A percentile compares a stretch with the other conserved stretches of the same genome.
phyloP scores from a whole-genome alignment of 2,888 invertebrate species.

The Anaspis maculata region DNA sequence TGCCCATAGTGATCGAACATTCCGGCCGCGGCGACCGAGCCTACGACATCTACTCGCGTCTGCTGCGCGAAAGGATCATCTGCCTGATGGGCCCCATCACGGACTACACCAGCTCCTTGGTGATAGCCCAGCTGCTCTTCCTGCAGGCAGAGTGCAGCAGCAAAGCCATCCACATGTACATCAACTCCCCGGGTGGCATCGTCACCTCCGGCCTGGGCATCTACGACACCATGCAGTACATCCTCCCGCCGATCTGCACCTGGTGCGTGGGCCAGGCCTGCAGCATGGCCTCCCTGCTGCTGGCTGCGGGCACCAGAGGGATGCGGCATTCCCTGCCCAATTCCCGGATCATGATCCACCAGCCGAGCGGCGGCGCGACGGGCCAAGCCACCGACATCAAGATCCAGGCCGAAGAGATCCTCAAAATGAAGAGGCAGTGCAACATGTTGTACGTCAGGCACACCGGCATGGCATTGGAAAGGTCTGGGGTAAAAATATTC shows the following conservation, averaged over 20 bases:
- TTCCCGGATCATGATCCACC: constrained; percentile 95
- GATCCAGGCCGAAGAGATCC: constrained; percentile 94
- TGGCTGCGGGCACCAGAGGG: constrained; percentile 81
- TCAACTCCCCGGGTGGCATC: constrained; percentile 87
- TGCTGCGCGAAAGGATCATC: constrained; percentile 92
- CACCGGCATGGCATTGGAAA: constrained; percentile 59
- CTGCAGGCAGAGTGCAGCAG: constrained; percentile 86
- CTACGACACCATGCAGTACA: constrained; percentile 99
- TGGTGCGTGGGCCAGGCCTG: constrained; percentile 94
- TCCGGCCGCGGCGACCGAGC: constrained; percentile 83
- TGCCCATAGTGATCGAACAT: constrained; percentile 91
- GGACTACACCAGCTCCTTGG: constrained; percentile 82
- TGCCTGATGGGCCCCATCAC: constrained; percentile 94
- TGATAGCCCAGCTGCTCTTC: constrained; percentile 91
- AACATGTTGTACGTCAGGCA: constrained; percentile 85
- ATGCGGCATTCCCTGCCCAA: constrained; percentile 94
- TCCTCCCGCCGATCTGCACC: constrained; percentile 88
- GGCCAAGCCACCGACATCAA: constrained; percentile 97
- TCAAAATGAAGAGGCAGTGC: constrained; percentile 81
- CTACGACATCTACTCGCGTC: constrained; percentile 93
- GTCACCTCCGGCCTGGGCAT: constrained; percentile 94
- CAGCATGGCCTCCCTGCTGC: constrained; percentile 89
- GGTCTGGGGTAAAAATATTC: no score
- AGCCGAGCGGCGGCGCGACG: constrained; percentile 79
- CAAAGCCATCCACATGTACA: constrained; percentile 94